These are phyloP conservation scores for Microtus pennsylvanicus DNA, from an alignment of 2,113 vertebrate genomes.

Conservation along the genomic window DNA sequence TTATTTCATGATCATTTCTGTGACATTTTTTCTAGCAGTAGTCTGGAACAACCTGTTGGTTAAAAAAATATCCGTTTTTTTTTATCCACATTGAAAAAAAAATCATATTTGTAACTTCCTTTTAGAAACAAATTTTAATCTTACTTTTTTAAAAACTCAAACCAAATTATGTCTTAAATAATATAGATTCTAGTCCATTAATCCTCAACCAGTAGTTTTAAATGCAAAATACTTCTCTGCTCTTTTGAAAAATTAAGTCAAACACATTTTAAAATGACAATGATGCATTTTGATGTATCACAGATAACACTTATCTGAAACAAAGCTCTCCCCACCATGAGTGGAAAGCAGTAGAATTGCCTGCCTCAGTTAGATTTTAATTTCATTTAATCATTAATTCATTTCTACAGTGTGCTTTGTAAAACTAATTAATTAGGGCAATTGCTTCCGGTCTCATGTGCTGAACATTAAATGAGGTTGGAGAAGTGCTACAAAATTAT, in stretches of 20 bases:
- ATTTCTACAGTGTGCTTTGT: constrained; percentile 65
- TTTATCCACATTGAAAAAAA: background rate
- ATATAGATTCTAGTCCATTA: background rate
- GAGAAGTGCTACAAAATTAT: constrained; percentile 65
- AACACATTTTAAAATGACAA: constrained; percentile 55
- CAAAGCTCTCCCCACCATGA: background rate
- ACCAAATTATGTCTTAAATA: constrained; percentile 42
- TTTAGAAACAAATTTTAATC: background rate
- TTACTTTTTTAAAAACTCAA: constrained; percentile 36
- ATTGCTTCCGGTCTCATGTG: constrained; percentile 66
- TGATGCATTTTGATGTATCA: constrained; percentile 17
- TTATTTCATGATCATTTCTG: background rate
- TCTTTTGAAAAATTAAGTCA: constrained; percentile 44
- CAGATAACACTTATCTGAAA: constrained; percentile 41
- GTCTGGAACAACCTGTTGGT: background rate
- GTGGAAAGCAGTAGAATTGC: constrained; percentile 35
- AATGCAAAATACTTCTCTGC: constrained; percentile 4
- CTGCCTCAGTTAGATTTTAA: constrained; percentile 73
- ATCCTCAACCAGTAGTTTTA: background rate
- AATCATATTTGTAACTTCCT: background rate
- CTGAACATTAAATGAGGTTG: constrained; percentile 38
- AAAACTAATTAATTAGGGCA: constrained; percentile 77
- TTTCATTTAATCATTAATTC: constrained; percentile 66
- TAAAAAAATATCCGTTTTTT: background rate
- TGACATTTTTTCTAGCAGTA: background rate